Conservation (phyloP, 2,113 vertebrate species). For the Pangasianodon hypophthalmus region DNA sequence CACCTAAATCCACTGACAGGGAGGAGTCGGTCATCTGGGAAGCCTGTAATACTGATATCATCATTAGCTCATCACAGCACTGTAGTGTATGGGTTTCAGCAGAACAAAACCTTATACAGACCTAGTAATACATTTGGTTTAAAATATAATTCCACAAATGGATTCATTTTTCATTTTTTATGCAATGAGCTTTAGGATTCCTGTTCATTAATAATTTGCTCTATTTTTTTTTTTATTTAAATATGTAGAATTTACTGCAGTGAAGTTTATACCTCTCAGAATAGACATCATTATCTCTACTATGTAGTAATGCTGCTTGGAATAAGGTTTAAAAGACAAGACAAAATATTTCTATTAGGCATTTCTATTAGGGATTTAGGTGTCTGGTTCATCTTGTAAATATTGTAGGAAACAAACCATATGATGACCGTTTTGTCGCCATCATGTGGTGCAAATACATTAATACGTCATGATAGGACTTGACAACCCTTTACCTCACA, state of each 20-base stretch:
- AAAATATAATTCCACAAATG: background rate
- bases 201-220: background rate
- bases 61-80: background rate
- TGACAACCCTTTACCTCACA: background rate
- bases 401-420: background rate
- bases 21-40: background rate
- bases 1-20: background rate
- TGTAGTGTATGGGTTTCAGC: background rate
- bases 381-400: background rate
- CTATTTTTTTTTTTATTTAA: background rate
- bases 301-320: background rate
- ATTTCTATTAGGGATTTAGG: background rate
- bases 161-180: background rate
- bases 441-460: slow-evolving; percentile 18
- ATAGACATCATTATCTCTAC: background rate
- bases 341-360: background rate
- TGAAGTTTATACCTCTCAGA: background rate
- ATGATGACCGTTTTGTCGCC: slow-evolving; percentile 5
- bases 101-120: background rate
- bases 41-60: background rate
- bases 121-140: background rate
- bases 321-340: background rate
- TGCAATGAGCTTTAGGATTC: background rate
- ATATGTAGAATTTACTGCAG: background rate
- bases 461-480: background rate